Percentiles rank a stretch among this genome's conserved stretches.
These are phyloP conservation scores for Philhelius pedissequus DNA, from an alignment of 2,888 invertebrate genomes.

Conservation along the genomic window DNA sequence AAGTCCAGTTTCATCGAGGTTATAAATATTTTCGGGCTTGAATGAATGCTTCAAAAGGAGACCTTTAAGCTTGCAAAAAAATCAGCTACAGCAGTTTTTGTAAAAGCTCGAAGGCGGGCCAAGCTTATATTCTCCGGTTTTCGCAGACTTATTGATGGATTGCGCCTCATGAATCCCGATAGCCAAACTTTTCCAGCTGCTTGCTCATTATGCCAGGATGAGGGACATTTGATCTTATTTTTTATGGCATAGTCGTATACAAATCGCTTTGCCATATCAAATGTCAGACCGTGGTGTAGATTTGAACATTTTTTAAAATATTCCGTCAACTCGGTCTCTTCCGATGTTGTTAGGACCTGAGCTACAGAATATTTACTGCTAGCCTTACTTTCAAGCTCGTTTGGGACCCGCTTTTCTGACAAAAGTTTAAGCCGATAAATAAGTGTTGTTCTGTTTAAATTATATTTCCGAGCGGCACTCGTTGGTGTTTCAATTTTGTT, in stretches of 20 bases:
- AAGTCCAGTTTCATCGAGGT: too few species aligned
- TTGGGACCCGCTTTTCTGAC: background rate
- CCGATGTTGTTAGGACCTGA: too few species aligned
- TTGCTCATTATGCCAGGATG: background rate
- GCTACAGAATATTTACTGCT: background rate
- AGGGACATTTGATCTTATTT: background rate
- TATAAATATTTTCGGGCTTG: too few species aligned
- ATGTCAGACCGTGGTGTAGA: background rate
- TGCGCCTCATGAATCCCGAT: background rate
- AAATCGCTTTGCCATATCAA: conserved; percentile 7
- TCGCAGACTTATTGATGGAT: conserved; percentile 19
- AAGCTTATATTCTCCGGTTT: background rate
- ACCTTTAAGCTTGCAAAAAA: background rate
- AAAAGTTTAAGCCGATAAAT: background rate
- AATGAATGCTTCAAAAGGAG: too few species aligned
- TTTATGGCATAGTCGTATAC: conserved; percentile 8
- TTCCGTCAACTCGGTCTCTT: background rate
- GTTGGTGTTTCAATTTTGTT: conserved; percentile 1
- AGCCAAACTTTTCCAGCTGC: conserved; percentile 14
- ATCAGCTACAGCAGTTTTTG: background rate
- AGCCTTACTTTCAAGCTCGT: background rate
- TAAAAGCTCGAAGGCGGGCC: conserved; percentile 11
- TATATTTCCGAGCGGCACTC: background rate
- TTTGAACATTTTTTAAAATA: background rate
- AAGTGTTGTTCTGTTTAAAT: background rate